Evolutionary conservation across 2,797 vertebrate genomes (phyloP), one percentile per base, ranked within the genome.

Genomic region (Danio aesculapii): DNA sequence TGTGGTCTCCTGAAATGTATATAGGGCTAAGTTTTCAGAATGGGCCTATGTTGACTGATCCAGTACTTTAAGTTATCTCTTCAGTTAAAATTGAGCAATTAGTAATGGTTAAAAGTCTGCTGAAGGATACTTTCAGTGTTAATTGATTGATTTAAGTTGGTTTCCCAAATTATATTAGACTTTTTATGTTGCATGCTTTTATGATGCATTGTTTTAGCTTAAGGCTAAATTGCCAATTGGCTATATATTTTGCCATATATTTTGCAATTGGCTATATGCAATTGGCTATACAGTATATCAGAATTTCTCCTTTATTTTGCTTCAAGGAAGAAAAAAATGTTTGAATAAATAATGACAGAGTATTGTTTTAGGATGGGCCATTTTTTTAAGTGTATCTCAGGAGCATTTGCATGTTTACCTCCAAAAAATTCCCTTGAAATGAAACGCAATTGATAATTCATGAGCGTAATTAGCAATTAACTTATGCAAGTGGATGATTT

Each of bases 401-500:
- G 17, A 46, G 16, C 46, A 63, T 46, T 63, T 63, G 5, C n/a
- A 41, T 70, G 14, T 72, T 55, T 46, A 55, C 41, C 57, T 14
- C 0, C 10, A 53, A 43, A 39, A 71, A 21, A 72, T 1, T 14
- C 11, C 41, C 43, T 73, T 66, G 49, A 74, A 81, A 74, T 14
- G 10, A 67, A 52, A 67, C 52, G 43, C 66, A 57, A 47, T 66
- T 73, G 61, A 74, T 74, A 19, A 74, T 81, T 81, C 59, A 66
- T 74, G 52, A 81, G 21, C 9, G 19, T 49, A 81, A 74, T 81
- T 58, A 67, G 70, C 52, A 66, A 74, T 47, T 74, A 67, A 74
- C 74, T 58, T 74, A 81, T 81, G 61, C 61, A 63, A 72, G 68
- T 59, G 58, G 61, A 49, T 74, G 61, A 74, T 74, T 49, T 64